phyloP scores from a whole-genome alignment of 2,797 vertebrate genomes.

The Sternarchorhynchus goeldii region DNA sequence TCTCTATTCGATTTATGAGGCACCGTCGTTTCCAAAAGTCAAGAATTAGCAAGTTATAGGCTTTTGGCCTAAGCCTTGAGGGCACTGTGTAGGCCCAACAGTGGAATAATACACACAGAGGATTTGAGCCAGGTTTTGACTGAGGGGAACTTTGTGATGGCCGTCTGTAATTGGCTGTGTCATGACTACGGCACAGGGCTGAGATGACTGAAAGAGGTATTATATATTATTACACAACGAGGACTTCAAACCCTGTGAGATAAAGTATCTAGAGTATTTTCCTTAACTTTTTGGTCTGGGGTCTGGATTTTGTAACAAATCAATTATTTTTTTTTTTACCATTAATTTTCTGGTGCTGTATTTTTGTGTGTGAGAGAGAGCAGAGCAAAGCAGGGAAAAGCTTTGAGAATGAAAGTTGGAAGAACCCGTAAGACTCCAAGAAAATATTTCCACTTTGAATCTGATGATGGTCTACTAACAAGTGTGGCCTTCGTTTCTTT shows the following conservation, averaged over 20 bases:
- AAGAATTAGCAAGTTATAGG: conserved; percentile 65
- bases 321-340: conserved; percentile 61
- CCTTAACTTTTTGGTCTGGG: conserved; percentile 63
- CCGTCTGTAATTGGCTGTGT: conserved; percentile 76
- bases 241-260: conserved; percentile 73
- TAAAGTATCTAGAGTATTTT: conserved; percentile 73
- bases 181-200: conserved; percentile 70
- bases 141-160: conserved; percentile 68
- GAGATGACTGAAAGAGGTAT: conserved; percentile 71
- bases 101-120: conserved; percentile 66
- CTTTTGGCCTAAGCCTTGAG: conserved; percentile 53
- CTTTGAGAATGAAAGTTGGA: conserved; percentile 27
- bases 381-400: conserved; percentile 59
- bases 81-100: conserved; percentile 58
- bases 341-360: conserved; percentile 69
- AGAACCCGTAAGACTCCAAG: conserved; percentile 25
- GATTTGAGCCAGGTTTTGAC: conserved; percentile 63
- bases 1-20: conserved; percentile 65
- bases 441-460: conserved; percentile 19
- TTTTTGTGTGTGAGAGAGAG: conserved; percentile 70
- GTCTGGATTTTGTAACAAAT: conserved; percentile 77
- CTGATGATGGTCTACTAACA: neutral
- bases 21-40: conserved; percentile 57
- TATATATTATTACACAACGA: conserved; percentile 76
- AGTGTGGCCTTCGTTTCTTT: neutral